Conservation (phyloP, 2,113 vertebrate species). For the Vulpes lagopus region DNA sequence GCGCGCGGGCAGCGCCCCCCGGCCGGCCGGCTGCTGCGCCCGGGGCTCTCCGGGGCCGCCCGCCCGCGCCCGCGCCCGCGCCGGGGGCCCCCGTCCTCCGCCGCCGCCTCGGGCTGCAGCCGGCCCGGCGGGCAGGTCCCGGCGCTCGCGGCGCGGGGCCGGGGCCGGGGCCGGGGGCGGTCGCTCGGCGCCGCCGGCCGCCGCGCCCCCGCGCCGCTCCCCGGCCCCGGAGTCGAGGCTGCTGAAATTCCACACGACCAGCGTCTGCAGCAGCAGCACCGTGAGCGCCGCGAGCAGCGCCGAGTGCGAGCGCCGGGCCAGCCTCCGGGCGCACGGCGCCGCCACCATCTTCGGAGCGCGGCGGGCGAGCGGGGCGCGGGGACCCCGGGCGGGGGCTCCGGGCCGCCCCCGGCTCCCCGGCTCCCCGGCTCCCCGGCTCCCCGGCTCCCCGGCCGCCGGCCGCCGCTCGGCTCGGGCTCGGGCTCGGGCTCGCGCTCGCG, state of each 20-base stretch:
- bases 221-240: conserved; percentile 94
- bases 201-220: conserved; percentile 87
- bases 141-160: conserved; percentile 68
- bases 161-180: conserved; percentile 80
- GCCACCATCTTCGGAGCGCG: conserved; percentile 90
- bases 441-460: conserved; percentile 51
- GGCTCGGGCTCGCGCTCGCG: conserved; percentile 18
- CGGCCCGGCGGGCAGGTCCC: conserved; percentile 86
- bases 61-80: conserved; percentile 64
- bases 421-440: conserved; percentile 39
- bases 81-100: conserved; percentile 75
- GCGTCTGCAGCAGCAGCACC: conserved; percentile 95
- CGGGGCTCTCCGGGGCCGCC: conserved; percentile 85
- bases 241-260: conserved; percentile 97
- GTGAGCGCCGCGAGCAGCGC: conserved; percentile 94
- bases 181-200: conserved; percentile 79
- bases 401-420: conserved; percentile 63
- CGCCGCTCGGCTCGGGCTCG: conserved; percentile 50
- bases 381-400: conserved; percentile 56
- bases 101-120: conserved; percentile 81
- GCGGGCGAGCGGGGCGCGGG: conserved; percentile 64
- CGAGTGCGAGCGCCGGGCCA: conserved; percentile 94
- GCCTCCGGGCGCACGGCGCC: conserved; percentile 92
- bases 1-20: conserved; percentile 78
- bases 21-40: conserved; percentile 82